Evolutionary conservation across 2,797 vertebrate species (phyloP).

Genomic region (Tympanoctomys barrerae): DNA sequence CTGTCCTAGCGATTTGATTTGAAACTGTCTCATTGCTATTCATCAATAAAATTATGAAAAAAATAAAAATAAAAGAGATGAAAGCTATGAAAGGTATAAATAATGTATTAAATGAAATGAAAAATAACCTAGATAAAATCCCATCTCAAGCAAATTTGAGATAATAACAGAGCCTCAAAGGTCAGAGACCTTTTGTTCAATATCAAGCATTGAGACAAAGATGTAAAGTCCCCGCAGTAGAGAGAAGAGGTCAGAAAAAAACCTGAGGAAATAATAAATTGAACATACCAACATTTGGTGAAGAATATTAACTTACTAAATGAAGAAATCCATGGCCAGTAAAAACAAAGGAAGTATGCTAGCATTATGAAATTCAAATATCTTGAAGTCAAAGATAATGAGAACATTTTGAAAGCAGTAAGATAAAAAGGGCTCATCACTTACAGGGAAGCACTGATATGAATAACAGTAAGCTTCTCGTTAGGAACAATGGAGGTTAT

Average conservation of each 20-base stretch:
- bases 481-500: neutral
- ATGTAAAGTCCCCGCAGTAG: neutral
- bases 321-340: neutral
- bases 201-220: neutral
- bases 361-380: neutral
- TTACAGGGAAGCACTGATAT: neutral
- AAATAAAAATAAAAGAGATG: too few species aligned
- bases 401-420: neutral
- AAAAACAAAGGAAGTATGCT: neutral
- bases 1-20: too few species aligned
- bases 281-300: neutral
- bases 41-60: too few species aligned
- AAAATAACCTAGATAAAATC: neutral
- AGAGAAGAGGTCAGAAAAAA: neutral
- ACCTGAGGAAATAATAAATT: neutral
- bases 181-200: neutral
- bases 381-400: conserved; percentile 2
- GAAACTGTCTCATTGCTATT: too few species aligned
- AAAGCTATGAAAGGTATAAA: neutral
- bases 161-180: neutral
- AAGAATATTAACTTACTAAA: conserved; percentile 29
- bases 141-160: conserved; percentile 5
- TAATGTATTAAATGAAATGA: neutral
- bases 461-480: neutral
- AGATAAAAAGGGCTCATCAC: conserved; percentile 16